Evolutionary conservation across 1,140 invertebrate genomes (phyloP).

Genomic region (Lepidurus arcticus): DNA sequence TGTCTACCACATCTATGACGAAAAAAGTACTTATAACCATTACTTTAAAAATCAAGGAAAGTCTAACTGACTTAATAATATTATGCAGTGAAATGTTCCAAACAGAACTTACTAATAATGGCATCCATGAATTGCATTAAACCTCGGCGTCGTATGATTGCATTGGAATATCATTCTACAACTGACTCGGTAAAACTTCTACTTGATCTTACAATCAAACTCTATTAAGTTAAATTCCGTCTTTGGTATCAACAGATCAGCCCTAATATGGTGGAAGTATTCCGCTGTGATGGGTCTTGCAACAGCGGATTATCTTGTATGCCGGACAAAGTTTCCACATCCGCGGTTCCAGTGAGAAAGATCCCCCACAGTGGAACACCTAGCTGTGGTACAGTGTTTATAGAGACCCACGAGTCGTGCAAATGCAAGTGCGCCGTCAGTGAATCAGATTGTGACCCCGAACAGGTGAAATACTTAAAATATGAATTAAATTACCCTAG

Average conservation of each 20-base stretch:
- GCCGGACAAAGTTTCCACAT: neutral
- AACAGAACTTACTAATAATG: no score
- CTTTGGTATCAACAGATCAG: neutral
- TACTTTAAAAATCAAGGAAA: no score
- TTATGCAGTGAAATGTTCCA: no score
- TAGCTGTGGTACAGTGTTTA: neutral
- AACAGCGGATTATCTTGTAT: neutral
- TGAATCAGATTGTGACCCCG: neutral
- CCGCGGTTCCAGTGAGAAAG: neutral
- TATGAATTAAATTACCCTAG: neutral
- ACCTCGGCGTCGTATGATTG: no score
- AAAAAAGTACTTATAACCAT: no score
- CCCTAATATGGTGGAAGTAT: neutral
- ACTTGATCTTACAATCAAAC: no score
- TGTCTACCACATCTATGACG: no score
- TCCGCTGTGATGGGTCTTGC: neutral
- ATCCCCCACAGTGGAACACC: neutral
- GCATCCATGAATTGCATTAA: no score
- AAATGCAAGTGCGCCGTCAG: neutral
- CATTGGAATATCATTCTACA: no score
- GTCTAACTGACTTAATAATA: no score
- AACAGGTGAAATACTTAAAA: neutral
- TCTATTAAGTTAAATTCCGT: neutral
- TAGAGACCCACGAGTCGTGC: neutral
- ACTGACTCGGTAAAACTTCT: no score